phyloP scores from a whole-genome alignment of 2,888 invertebrate species.

The Cephus sareptanus region DNA sequence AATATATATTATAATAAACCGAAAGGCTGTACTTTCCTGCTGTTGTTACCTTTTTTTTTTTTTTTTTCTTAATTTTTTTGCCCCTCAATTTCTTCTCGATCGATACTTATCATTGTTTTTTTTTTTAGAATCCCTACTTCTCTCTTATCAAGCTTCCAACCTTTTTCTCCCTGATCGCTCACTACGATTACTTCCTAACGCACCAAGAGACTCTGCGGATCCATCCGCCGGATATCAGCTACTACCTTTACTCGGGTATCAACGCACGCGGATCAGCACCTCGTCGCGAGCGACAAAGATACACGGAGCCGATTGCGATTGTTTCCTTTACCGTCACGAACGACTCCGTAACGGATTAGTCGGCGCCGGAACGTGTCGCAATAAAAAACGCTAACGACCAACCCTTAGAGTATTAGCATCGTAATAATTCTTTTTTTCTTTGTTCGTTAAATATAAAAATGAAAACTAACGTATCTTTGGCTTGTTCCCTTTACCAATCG shows the following conservation, averaged over 20 bases:
- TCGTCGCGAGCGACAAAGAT: slow-evolving; percentile 1
- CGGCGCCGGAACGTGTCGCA: slow-evolving; percentile 17
- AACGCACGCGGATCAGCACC: slow-evolving; percentile 12
- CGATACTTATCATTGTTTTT: background rate
- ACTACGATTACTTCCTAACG: background rate
- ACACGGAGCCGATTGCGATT: background rate
- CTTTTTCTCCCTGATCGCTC: background rate
- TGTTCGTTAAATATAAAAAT: slow-evolving; percentile 68
- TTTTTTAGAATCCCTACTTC: background rate
- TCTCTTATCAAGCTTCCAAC: background rate
- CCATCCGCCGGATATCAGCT: background rate
- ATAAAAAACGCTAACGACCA: slow-evolving; percentile 49
- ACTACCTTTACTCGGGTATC: background rate
- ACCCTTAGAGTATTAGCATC: slow-evolving; percentile 46
- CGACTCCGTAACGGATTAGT: background rate
- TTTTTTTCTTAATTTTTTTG: background rate
- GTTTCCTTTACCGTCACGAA: background rate
- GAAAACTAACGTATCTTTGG: slow-evolving; percentile 84
- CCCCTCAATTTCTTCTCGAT: slow-evolving; percentile 8
- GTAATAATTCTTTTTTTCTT: slow-evolving; percentile 67
- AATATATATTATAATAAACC: background rate
- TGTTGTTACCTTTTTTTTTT: background rate
- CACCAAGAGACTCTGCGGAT: background rate
- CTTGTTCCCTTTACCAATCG: slow-evolving; percentile 86
- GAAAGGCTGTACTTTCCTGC: background rate